Conservation (phyloP, 2,113 vertebrate genomes). For the Micronycteris hirsuta region DNA sequence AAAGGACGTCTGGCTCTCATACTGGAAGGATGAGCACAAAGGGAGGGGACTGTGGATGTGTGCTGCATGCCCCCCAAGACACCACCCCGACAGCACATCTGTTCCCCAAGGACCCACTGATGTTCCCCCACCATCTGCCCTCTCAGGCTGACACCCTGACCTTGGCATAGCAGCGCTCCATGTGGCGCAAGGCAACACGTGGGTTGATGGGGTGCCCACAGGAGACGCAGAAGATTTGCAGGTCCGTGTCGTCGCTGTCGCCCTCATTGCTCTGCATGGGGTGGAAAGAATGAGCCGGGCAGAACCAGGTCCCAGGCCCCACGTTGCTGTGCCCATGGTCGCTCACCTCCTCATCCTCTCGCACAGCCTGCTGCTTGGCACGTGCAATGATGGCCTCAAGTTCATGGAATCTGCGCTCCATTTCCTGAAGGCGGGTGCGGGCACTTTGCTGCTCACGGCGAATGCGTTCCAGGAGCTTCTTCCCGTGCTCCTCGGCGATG, state of each 20-base stretch:
- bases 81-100: not conserved
- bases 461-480: constrained; percentile 94
- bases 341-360: constrained; percentile 93
- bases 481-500: constrained; percentile 94
- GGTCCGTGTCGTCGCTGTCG: constrained; percentile 92
- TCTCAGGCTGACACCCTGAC: constrained; percentile 72
- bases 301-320: not conserved
- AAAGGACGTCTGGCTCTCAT: constrained; percentile 95
- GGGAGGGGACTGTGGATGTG: constrained; percentile 41
- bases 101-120: not conserved
- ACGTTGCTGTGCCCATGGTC: rapidly evolving
- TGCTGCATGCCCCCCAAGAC: not conserved
- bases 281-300: not conserved
- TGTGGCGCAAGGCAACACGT: constrained; percentile 92
- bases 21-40: constrained; percentile 79
- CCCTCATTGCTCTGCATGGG: constrained; percentile 87
- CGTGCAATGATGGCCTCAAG: constrained; percentile 93
- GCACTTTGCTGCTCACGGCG: constrained; percentile 93
- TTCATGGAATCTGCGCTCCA: constrained; percentile 96
- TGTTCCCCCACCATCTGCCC: not conserved
- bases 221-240: constrained; percentile 96
- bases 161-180: constrained; percentile 96
- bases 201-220: constrained; percentile 94
- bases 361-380: constrained; percentile 95
- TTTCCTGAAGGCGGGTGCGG: constrained; percentile 91